phyloP scores from a whole-genome alignment of 37 sponge, comb jelly and placozoan species.

The Dysidea cf. avara region DNA sequence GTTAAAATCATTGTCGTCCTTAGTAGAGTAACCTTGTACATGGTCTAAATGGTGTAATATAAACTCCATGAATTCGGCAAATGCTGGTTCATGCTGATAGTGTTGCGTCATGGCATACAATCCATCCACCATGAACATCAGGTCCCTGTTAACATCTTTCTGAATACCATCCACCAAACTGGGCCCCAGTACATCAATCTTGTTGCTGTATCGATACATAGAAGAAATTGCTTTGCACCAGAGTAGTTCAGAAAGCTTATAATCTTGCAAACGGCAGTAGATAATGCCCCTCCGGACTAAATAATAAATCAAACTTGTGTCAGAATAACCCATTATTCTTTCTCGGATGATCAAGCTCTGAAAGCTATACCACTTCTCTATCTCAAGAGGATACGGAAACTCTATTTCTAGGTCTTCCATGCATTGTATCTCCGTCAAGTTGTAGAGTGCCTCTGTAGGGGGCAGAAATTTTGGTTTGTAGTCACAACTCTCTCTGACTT shows the following conservation, averaged over 20 bases:
- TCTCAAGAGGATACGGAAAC: conserved; percentile 20
- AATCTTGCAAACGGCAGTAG: conserved; percentile 32
- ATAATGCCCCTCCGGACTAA: conserved; percentile 49
- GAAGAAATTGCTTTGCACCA: conserved; percentile 63
- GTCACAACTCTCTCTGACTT: conserved; percentile 9
- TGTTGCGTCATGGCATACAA: conserved; percentile 57
- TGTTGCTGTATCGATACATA: too few relatives aligned
- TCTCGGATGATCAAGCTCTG: conserved; percentile 82
- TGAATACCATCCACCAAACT: too few relatives aligned
- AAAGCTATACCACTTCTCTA: too few relatives aligned
- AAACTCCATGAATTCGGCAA: conserved; percentile 46
- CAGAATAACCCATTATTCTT: conserved; percentile 75
- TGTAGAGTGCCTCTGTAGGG: conserved; percentile 40
- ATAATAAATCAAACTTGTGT: conserved; percentile 74
- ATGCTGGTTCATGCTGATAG: conserved; percentile 41
- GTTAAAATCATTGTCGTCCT: too few relatives aligned
- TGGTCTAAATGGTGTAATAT: conserved; percentile 67
- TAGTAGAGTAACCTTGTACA: too few relatives aligned
- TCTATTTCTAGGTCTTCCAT: conserved; percentile 34
- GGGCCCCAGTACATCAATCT: too few relatives aligned
- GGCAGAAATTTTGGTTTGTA: conserved; percentile 30
- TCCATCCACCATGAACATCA: conserved; percentile 54
- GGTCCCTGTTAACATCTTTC: conserved; percentile 74
- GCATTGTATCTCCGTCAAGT: conserved; percentile 28
- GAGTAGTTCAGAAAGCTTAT: conserved; percentile 38